Base-by-base conservation (phyloP, 2,113 vertebrate genomes). In the Ivindomyrus marchei region DNA sequence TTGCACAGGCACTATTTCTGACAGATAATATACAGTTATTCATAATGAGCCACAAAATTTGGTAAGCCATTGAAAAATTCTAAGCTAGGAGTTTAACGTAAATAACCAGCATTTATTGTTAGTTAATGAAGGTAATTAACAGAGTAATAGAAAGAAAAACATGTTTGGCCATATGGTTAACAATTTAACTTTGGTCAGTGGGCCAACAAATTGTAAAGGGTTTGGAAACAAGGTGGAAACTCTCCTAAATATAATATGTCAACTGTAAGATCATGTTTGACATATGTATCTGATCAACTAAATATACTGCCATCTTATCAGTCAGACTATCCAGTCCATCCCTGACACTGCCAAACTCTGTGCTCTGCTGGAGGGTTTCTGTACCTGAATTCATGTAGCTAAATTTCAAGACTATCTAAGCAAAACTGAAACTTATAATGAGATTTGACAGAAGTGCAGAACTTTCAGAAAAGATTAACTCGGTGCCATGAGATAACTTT, bases 401-500 rank as follows among this genome's bases (percentile, higher is more conserved):
- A 66, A 45, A 62, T 62, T 88, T 88, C n/a, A 66, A 24, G 53
- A 66, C 31, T 90, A 90, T 91, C 90, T 91, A 88, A 90, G 91
- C 88, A 91, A 91, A 91, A 93, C 91, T 93, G 87, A 90, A 92
- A 93, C 88, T 91, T 93, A 56, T 90, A 95, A 93, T 92, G 91
- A 92, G 92, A 93, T 93, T 92, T 90, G 89, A 90, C 89, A 91
- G 27, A 94, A 91, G 49, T 80, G 7, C 89, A 93, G 80, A 15
- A 62, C 92, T 93, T 92, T 93, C 90, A 91, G 91, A 92, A 92
- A 84, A 93, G 92, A 94, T 92, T 94, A 94, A 94, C 92, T 91
- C 90, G 47, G 85, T 90, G 92, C 89, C 88, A 13, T 58, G 90
- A 94, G 92, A 93, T 93, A 94, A 94, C 92, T 89, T 92, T 92